Evolutionary conservation across 2,797 vertebrate genomes (phyloP).

Genomic region (Macropodus opercularis): DNA sequence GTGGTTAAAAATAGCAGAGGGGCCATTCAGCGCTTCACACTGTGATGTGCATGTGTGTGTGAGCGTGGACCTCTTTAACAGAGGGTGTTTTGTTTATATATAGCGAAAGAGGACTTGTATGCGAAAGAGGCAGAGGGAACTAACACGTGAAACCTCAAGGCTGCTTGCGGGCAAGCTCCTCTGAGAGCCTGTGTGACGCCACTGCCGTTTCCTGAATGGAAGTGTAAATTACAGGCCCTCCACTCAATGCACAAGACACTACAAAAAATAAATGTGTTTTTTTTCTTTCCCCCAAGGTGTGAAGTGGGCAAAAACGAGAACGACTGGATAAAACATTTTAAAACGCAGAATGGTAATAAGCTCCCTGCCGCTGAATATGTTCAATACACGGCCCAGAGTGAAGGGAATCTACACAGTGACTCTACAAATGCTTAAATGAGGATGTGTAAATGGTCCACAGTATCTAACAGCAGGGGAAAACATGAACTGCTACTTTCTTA

Average conservation of each 20-base stretch:
- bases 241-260: constrained; percentile 38
- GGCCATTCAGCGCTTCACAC: constrained; percentile 14
- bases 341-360: constrained; percentile 8
- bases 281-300: constrained; percentile 12
- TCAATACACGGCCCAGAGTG: neutral
- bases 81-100: constrained; percentile 60
- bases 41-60: constrained; percentile 57
- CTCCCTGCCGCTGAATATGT: constrained; percentile 15
- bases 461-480: constrained; percentile 50
- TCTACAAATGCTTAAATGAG: constrained; percentile 11
- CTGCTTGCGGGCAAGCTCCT: constrained; percentile 36
- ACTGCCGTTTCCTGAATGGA: constrained; percentile 56
- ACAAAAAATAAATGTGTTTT: neutral
- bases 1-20: constrained; percentile 69
- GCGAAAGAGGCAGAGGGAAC: constrained; percentile 65
- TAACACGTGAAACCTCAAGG: constrained; percentile 70
- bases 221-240: constrained; percentile 43
- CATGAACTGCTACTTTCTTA: constrained; percentile 49
- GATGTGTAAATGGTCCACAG: constrained; percentile 31
- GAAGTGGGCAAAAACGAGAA: constrained; percentile 34
- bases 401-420: constrained; percentile 9
- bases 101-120: constrained; percentile 63
- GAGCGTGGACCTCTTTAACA: constrained; percentile 45
- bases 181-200: constrained; percentile 60
- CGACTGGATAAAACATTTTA: constrained; percentile 12